These are phyloP conservation scores for Apis laboriosa DNA, from an alignment of 1,140 invertebrate genomes.

Conservation along the genomic window DNA sequence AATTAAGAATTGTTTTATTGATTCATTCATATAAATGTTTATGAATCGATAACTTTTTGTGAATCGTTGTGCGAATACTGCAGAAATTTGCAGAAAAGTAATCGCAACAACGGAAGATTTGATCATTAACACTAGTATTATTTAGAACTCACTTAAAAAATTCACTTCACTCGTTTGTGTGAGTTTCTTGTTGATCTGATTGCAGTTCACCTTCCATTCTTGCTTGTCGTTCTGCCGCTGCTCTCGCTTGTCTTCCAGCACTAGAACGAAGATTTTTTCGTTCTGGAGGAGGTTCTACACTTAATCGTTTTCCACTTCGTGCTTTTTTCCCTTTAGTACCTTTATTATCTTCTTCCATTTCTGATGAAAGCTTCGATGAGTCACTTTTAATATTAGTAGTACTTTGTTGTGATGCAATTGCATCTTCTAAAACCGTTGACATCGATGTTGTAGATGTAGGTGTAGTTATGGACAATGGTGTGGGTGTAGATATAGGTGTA, in stretches of 20 bases:
- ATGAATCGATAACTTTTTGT: slow-evolving; percentile 27
- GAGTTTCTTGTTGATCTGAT: slow-evolving; percentile 67
- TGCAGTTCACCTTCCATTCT: slow-evolving; percentile 76
- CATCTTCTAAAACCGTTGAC: slow-evolving; percentile 30
- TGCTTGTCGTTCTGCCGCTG: slow-evolving; percentile 78
- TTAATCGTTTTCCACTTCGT: slow-evolving; percentile 73
- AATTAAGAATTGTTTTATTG: slow-evolving; percentile 42
- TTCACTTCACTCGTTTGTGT: slow-evolving; percentile 71
- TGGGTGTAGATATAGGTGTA: slow-evolving; percentile 14
- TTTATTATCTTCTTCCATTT: slow-evolving; percentile 74
- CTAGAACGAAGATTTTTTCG: slow-evolving; percentile 79
- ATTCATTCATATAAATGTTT: slow-evolving; percentile 39
- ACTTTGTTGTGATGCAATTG: slow-evolving; percentile 34
- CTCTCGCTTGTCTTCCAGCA: slow-evolving; percentile 79
- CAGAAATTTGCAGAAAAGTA: slow-evolving; percentile 48
- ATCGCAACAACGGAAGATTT: slow-evolving; percentile 37
- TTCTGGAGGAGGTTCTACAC: slow-evolving; percentile 76
- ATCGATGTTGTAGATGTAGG: slow-evolving; percentile 24
- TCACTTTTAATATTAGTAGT: slow-evolving; percentile 39
- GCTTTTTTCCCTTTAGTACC: slow-evolving; percentile 74
- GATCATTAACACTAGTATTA: slow-evolving; percentile 36
- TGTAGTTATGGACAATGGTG: slow-evolving; percentile 4
- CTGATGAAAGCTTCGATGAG: slow-evolving; percentile 49
- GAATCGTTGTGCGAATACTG: slow-evolving; percentile 59
- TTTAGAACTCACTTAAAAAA: slow-evolving; percentile 22